Conservation (phyloP, 2,888 invertebrate species). For the Lycocerus yunnanus region DNA sequence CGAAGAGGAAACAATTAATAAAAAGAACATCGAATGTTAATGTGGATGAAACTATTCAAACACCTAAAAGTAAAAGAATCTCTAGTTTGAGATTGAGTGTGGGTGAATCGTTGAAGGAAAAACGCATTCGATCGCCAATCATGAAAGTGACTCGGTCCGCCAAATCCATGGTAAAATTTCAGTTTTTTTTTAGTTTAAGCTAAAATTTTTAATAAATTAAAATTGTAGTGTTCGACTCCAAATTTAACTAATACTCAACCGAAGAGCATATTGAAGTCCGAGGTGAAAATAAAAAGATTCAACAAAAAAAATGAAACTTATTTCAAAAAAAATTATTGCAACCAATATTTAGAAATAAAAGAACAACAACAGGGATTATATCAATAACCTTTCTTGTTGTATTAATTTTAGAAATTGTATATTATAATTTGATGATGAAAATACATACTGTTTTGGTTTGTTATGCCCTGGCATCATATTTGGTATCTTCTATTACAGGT, state of each 20-base stretch:
- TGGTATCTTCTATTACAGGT: no score
- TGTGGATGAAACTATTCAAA: not conserved
- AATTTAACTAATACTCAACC: constrained; percentile 12
- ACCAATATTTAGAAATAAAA: no score
- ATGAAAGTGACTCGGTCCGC: constrained; percentile 40
- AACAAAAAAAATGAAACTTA: no score
- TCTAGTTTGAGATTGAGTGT: not conserved
- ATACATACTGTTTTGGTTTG: no score
- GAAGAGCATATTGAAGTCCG: constrained; percentile 25
- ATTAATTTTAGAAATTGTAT: no score
- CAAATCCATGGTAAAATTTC: not conserved
- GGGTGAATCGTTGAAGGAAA: not conserved
- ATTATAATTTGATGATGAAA: no score
- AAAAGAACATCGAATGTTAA: rapidly evolving
- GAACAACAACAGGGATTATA: no score
- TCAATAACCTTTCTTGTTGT: no score
- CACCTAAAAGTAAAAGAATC: not conserved
- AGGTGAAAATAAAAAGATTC: constrained; percentile 8
- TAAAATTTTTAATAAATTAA: not conserved
- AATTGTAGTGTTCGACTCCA: not conserved
- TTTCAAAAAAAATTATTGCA: no score
- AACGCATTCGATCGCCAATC: constrained; percentile 40
- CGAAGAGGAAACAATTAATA: not conserved
- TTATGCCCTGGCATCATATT: no score
- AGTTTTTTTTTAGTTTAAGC: not conserved